Evolutionary conservation across 2,888 invertebrate genomes (phyloP), one percentile per base, ranked within the genome.

Genomic region (Drosophila quinaria): DNA sequence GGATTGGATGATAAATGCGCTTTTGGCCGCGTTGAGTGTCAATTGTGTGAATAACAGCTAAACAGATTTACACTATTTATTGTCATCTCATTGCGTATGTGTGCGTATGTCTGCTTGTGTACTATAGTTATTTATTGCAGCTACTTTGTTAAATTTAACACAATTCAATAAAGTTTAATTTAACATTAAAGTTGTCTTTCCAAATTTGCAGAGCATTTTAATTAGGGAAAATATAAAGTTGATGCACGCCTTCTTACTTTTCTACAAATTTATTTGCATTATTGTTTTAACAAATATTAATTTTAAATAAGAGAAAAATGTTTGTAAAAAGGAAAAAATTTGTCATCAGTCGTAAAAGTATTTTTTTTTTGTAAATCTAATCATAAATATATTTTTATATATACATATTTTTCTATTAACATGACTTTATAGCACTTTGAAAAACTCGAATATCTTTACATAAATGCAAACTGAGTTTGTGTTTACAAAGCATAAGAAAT

Each of bases 31-130:
- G 71, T 66, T 84, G 71, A 72, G 71, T 77, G 78, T 83, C 78
- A 86, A 86, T 77, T 83, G 87, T 83, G 62, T 71, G 78, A 64
- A 83, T 68, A 83, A 87, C 83, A 78, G 70, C 65, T 69, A 65
- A 69, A 70, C 81, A 84, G 87, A 83, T 89, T 83, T 71, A 64
- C 61, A 76, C 42, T 72, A 87, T 81, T 81, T 76, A 71, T 66
- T 52, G 65, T 59, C 35, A 51, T 55, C 47, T 60, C 64, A 58
- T 63, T 35, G n/a, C 22, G 31, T 29, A 9, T 54, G 54, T 44
- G 4, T 51, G 11, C 29, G n/a, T 51, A 3, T 33, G 37, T 49
- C 25, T 54, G 9, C 29, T n/a, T 49, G 13, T 50, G 29, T 11
- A 22, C 22, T 4, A 4, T 22, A 31, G 47, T 37, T 60, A 15